These are phyloP conservation scores for Dromas ardeola DNA, from an alignment of 2,113 vertebrate genomes.

Conservation along the genomic window DNA sequence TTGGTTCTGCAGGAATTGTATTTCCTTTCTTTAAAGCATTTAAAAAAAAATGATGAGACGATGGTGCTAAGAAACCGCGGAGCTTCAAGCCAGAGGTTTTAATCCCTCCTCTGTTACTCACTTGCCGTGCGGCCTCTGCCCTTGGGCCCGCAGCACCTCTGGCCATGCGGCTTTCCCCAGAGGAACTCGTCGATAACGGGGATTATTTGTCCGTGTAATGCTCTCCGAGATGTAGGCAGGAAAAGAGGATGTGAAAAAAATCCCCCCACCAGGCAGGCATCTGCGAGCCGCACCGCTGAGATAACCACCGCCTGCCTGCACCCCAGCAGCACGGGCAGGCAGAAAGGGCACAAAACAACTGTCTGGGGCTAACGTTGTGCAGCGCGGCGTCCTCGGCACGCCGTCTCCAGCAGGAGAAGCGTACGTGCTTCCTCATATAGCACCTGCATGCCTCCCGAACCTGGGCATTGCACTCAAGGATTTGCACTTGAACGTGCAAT, in stretches of 20 bases:
- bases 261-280: no score
- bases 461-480: no score
- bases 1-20: background rate
- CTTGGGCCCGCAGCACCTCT: background rate
- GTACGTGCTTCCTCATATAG: rapidly evolving
- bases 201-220: background rate
- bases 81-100: background rate
- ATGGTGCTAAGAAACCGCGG: background rate
- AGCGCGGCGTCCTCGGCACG: rapidly evolving
- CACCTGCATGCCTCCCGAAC: background rate
- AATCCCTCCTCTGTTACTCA: background rate
- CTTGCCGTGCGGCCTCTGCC: background rate
- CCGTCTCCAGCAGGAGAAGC: background rate
- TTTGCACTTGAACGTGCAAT: background rate
- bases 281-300: rapidly evolving
- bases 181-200: background rate
- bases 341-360: rapidly evolving
- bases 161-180: background rate
- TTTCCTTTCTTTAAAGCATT: background rate
- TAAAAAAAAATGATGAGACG: background rate
- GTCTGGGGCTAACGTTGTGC: rapidly evolving
- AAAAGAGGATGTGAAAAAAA: background rate
- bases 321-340: rapidly evolving
- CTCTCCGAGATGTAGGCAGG: background rate
- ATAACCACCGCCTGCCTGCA: background rate